A percentile compares a stretch with the other conserved stretches of the same genome.
These are phyloP conservation scores for Drosophila lutescens DNA, from an alignment of 2,888 invertebrate species.

Conservation along the genomic window DNA sequence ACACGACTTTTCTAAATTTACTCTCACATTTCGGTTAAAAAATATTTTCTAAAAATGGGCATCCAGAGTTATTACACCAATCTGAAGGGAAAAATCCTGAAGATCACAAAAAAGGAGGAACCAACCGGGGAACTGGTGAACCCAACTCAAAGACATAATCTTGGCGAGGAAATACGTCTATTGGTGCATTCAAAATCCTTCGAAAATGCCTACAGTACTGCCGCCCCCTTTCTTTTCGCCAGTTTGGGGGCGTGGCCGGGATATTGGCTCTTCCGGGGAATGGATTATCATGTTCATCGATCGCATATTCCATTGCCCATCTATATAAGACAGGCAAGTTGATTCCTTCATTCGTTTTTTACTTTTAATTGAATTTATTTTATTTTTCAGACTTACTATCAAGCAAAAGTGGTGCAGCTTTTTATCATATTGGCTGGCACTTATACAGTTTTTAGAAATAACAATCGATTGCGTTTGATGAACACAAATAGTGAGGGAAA, in stretches of 20 bases:
- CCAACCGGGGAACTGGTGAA: background rate
- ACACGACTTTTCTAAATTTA: background rate
- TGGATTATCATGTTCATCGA: slow-evolving; percentile 67
- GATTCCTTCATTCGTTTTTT: accelerated
- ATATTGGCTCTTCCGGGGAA: slow-evolving; percentile 69
- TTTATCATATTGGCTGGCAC: slow-evolving; percentile 66
- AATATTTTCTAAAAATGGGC: slow-evolving; percentile 56
- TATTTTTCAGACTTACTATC: slow-evolving; percentile 67
- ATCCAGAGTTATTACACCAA: slow-evolving; percentile 25
- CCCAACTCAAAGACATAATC: slow-evolving; percentile 35
- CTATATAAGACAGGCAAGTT: slow-evolving; percentile 68
- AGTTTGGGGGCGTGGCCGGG: slow-evolving; percentile 72
- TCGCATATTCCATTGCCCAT: slow-evolving; percentile 58
- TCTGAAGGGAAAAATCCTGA: slow-evolving; percentile 38
- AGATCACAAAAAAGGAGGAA: background rate
- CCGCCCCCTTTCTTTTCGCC: slow-evolving; percentile 62
- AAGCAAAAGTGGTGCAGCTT: slow-evolving; percentile 70
- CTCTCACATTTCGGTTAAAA: background rate
- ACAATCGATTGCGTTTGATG: slow-evolving; percentile 4
- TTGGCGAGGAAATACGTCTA: slow-evolving; percentile 66
- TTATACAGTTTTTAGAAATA: slow-evolving; percentile 44
- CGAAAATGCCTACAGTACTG: slow-evolving; percentile 45
- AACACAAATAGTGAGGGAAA: background rate
- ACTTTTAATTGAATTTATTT: background rate
- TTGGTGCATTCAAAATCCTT: slow-evolving; percentile 60